Conservation (phyloP, 2,113 vertebrate species). For the Asarcornis scutulata region DNA sequence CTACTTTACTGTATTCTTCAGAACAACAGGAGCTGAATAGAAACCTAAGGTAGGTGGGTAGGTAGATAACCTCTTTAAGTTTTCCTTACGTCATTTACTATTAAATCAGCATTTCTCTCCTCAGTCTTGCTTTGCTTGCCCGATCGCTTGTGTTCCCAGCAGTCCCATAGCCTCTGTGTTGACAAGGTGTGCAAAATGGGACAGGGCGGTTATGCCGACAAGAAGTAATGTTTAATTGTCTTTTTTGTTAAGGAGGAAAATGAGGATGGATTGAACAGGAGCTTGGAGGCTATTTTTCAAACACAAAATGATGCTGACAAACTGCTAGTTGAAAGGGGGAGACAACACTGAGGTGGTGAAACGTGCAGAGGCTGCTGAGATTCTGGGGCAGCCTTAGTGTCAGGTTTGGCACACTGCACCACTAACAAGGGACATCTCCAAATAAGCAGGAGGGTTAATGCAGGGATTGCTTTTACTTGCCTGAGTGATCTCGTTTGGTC, state of each 20-base stretch:
- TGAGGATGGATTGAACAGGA: neutral
- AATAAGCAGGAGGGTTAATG: neutral
- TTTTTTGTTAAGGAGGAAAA: neutral
- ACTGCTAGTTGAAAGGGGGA: neutral
- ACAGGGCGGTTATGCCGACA: accelerated
- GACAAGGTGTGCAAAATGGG: neutral
- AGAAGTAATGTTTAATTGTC: neutral
- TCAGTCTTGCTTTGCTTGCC: neutral
- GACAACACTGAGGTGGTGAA: neutral
- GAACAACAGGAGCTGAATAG: neutral
- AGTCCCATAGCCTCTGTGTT: neutral
- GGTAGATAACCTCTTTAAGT: neutral
- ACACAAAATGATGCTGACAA: neutral
- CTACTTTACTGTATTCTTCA: no score
- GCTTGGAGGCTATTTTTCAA: neutral
- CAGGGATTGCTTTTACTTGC: neutral
- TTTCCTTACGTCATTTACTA: neutral
- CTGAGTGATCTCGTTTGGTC: neutral
- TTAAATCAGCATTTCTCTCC: neutral
- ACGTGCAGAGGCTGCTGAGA: neutral
- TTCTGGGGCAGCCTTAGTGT: neutral
- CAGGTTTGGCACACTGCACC: neutral
- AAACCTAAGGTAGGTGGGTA: neutral
- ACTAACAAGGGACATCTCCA: neutral
- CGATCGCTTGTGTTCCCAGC: accelerated